A percentile compares a stretch with the other conserved stretches of the same genome.
Evolutionary conservation across 2,888 invertebrate species (phyloP).

Genomic region (Troilus luridus): DNA sequence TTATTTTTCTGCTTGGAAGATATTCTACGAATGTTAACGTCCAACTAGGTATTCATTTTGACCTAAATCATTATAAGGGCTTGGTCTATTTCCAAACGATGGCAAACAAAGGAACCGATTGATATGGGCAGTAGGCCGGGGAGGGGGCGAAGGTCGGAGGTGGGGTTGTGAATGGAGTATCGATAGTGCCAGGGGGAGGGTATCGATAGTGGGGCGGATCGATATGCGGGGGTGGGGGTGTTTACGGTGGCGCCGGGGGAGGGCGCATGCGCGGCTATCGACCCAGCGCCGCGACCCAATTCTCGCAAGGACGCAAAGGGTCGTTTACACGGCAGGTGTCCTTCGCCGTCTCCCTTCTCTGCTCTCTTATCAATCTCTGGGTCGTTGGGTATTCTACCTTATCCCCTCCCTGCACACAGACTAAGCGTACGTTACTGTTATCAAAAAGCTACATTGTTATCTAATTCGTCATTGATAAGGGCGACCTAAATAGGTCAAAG

Average conservation of each 20-base stretch:
- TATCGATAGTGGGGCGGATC: slow-evolving; percentile 6
- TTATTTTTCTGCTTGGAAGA: not conserved
- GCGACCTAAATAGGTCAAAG: not conserved
- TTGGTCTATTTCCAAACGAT: not conserved
- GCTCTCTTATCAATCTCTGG: not conserved
- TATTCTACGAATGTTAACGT: not conserved
- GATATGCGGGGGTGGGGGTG: slow-evolving; percentile 43
- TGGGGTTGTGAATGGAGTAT: slow-evolving; percentile 34
- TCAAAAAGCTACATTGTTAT: not conserved
- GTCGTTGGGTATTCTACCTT: too few relatives aligned
- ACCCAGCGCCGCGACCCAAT: slow-evolving; percentile 44
- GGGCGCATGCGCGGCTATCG: slow-evolving; percentile 35
- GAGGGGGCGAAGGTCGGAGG: slow-evolving; percentile 39
- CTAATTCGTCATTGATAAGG: not conserved
- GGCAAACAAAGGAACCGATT: not conserved
- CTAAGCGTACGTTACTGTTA: not conserved
- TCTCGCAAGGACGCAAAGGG: slow-evolving; percentile 45
- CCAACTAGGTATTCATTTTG: not conserved
- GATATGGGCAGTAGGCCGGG: not conserved
- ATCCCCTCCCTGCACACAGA: too few relatives aligned
- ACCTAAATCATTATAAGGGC: not conserved
- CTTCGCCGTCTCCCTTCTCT: not conserved
- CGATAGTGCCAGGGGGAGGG: not conserved
- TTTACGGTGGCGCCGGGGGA: slow-evolving; percentile 16
- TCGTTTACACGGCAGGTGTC: slow-evolving; percentile 48